These are phyloP conservation scores for Athalia circularis DNA, from an alignment of 2,888 invertebrate genomes.

Conservation along the genomic window DNA sequence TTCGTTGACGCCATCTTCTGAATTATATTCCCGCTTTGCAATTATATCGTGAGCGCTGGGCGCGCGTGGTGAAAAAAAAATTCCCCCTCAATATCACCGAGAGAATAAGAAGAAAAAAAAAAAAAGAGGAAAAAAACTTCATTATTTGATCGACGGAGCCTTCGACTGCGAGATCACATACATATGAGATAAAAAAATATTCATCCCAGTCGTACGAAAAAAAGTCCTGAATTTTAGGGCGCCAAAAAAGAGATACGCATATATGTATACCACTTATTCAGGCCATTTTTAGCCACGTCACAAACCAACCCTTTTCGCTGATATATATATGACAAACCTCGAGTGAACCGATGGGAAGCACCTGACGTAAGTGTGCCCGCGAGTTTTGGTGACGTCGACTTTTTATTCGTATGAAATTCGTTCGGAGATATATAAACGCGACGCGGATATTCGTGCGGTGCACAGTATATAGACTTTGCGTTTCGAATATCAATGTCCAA, in stretches of 20 bases:
- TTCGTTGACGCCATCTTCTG: slow-evolving; percentile 22
- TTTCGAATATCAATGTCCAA: slow-evolving; percentile 52
- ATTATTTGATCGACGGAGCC: too few species aligned
- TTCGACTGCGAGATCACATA: too few species aligned
- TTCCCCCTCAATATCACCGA: too few species aligned
- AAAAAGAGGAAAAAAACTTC: too few species aligned
- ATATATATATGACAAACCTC: neutral
- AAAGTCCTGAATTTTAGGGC: slow-evolving; percentile 22
- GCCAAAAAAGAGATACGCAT: neutral
- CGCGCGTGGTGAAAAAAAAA: too few species aligned
- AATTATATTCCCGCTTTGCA: neutral
- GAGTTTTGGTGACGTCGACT: slow-evolving; percentile 55
- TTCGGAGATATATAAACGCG: neutral
- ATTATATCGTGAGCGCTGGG: too few species aligned
- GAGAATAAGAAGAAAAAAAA: too few species aligned
- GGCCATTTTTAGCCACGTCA: slow-evolving; percentile 37
- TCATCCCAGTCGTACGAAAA: neutral
- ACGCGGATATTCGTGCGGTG: neutral
- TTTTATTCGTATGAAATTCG: slow-evolving; percentile 46
- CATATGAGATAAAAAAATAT: too few species aligned
- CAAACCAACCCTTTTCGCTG: slow-evolving; percentile 29
- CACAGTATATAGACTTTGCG: neutral
- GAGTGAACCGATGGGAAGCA: slow-evolving; percentile 43
- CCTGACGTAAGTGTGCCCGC: slow-evolving; percentile 49
- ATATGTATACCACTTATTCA: slow-evolving; percentile 27